These are phyloP conservation scores for Atta texana DNA, from an alignment of 1,140 invertebrate genomes.

Conservation along the genomic window DNA sequence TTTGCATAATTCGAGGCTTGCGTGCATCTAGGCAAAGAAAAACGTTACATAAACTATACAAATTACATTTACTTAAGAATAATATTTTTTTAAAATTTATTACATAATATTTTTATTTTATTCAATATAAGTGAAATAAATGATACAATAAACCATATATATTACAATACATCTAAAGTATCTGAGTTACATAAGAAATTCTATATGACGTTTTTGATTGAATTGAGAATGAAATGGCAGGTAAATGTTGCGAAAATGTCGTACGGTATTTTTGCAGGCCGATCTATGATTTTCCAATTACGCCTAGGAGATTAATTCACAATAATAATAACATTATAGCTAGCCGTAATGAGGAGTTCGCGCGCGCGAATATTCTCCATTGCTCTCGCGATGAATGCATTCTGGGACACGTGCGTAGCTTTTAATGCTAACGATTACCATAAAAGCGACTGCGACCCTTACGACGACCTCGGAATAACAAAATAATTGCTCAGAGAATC, in stretches of 20 bases:
- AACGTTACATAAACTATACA: slow-evolving; percentile 8
- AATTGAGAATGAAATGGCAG: neutral
- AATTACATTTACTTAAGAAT: slow-evolving; percentile 4
- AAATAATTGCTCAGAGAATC: slow-evolving; percentile 64
- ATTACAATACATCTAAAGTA: neutral
- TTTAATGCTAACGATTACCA: slow-evolving; percentile 69
- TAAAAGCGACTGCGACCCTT: slow-evolving; percentile 55
- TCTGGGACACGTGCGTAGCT: slow-evolving; percentile 25
- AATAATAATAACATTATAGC: slow-evolving; percentile 45
- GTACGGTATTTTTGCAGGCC: neutral
- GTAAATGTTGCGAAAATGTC: neutral
- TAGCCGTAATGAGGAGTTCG: slow-evolving; percentile 3
- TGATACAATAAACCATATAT: neutral
- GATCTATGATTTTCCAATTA: slow-evolving; percentile 28
- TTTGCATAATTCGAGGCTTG: slow-evolving; percentile 29
- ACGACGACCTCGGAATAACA: slow-evolving; percentile 63
- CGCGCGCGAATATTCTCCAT: slow-evolving; percentile 17
- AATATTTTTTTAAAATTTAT: neutral
- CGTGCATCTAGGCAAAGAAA: neutral
- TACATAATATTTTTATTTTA: neutral
- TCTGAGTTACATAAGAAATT: neutral
- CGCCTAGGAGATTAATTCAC: slow-evolving; percentile 9
- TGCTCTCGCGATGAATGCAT: neutral
- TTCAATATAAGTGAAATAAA: neutral
- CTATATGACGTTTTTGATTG: neutral